Base-by-base conservation (phyloP, 2,888 invertebrate genomes). In the Mactromeris polynyma region DNA sequence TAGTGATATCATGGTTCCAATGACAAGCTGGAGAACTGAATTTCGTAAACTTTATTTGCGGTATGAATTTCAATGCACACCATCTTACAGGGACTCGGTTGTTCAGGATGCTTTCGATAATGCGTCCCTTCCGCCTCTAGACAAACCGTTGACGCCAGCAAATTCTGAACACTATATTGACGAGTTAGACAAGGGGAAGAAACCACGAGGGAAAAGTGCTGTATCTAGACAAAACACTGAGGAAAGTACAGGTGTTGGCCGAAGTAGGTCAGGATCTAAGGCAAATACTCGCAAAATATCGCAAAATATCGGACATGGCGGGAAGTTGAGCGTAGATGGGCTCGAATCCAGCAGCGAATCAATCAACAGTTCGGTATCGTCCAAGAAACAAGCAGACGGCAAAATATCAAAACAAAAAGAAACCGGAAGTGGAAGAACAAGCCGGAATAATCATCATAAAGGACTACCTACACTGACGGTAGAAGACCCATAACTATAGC, bases 1-100 rank as follows among this genome's bases (percentile, higher is more conserved):
- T 51, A 58, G 64, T 54, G 89, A 88, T 9, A 86, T 81, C 77
- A 87, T 88, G 31, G 86, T 85, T 0, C 87, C 85, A 4, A 82
- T 81, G n/a, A 83, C 89, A 11, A 94, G 87, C 79, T 95, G 95
- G 95, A 83, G 94, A 38, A 89, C 93, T 0, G 94, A 95, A 46
- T 93, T 96, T 33, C 94, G 94, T 46, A 93, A 92, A 58, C 86
- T 95, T 40, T 95, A 93, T 86, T 89, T 91, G 40, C 91, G 94
- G 46, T 95, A 94, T 87, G 94, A 95, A 80, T 94, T 93, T 86
- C 96, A 96, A 88, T 96, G 95, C 78, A 94, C 95, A 0, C 89
- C 93, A 2, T 95, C 95, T 0, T 96, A 94, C 89, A 84, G 95
- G 40, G 92, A 94, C 14, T 88, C 94, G 0, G 92, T 92, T 0